Evolutionary conservation across 2,113 vertebrate genomes (phyloP), one percentile per base, ranked within the genome.

Genomic region (Hydrolagus affinis): DNA sequence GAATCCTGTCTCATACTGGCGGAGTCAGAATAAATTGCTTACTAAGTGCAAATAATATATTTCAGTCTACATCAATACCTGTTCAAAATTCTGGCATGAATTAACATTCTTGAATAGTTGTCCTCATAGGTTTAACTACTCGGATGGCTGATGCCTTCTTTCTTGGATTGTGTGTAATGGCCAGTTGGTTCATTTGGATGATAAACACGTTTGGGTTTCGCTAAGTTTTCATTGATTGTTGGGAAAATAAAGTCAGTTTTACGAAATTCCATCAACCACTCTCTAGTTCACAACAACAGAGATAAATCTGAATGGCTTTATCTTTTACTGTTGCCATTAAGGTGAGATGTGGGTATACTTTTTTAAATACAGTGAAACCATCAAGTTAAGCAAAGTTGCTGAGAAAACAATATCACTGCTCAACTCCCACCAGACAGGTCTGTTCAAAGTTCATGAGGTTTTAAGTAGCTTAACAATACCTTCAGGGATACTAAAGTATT

Each of bases 391-490:
- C 32, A 44, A 75, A 75, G 30, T 75, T 75, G 73, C 32, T 21
- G 73, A 75, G 73, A 75, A 75, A 56, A 75, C 14, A 69, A 75
- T 44, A 75, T 8, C 32, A 75, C 32, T 75, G 32, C 32, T 30
- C 32, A 19, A 75, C 21, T 32, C 30, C 73, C 30, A 28, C 17
- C 30, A 15, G 21, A 8, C 14, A 0, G 30, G 1, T 30, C 30
- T 74, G 72, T 17, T 44, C 56, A 75, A 75, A 75, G 73, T 75
- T 75, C 73, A 75, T 75, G 14, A 44, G 73, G 56, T 75, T 75
- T 75, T 32, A 75, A 75, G 10, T 21, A 19, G 32, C 32, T 75
- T 75, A 75, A 75, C 73, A 21, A 19, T 75, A 32, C 17, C 73
- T 75, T 75, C 14, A 56, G 73, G 73, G 32, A 56, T 19, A 56